Base-by-base conservation (phyloP, 1,140 invertebrate genomes). In the Drosophila saltans region DNA sequence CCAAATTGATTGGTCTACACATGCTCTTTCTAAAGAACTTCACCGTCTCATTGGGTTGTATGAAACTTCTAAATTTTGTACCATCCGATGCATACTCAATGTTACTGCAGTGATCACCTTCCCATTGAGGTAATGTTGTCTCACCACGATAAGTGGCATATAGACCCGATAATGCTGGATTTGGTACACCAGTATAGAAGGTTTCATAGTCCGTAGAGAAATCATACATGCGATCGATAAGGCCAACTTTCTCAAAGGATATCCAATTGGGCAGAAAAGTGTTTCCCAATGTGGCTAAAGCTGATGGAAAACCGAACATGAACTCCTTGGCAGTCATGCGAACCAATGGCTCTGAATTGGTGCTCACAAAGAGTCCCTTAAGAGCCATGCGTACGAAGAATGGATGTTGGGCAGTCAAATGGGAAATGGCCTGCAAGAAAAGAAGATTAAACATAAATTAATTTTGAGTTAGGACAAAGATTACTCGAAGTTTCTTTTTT, bases 181-280 rank as follows among this genome's bases (percentile, higher is more conserved):
- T 94, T 0, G 92, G 93, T 59, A 94, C 94, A 2, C 97, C 97
- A 0, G 96, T 97, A 92, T 94, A 96, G 57, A 97, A 94, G 0
- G 96, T 97, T 81, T 96, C 96, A 66, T 93, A 96, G 82, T 97
- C 97, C 1, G 95, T 96, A 9, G 94, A 93, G 71, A 97, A 97
- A 75, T 97, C 96, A 83, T 97, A 97, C 97, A 97, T 97, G 90
- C 96, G 93, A 93, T 97, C 96, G 66, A 97, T 97, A 0, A 97
- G 93, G 2, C 96, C 96, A 1, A 97, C 93, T 79, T 96, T 96
- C 66, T 97, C 96, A 79, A 97, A 97, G 58, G 94, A 95, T 59
- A 97, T 97, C 96, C 96, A 97, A 10, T 94, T 93, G 0, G 96
- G 96, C 93, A 97, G 93, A 66, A 97, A 94, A 2, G 94, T 95